phyloP scores from a whole-genome alignment of 2,888 invertebrate genomes.

The Eristalis intricaria region DNA sequence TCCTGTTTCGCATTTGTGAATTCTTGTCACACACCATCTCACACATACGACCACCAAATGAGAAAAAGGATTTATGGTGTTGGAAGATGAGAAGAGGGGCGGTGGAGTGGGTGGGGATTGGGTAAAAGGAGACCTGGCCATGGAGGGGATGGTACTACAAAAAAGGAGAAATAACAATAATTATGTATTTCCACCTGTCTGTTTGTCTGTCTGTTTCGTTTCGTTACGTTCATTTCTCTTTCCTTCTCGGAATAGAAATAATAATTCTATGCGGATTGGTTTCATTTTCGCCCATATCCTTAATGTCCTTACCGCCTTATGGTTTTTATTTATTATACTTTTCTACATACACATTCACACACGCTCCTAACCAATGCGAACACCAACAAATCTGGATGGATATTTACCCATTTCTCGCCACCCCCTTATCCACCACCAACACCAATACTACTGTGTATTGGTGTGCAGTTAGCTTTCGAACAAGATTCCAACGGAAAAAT shows the following conservation, averaged over 20 bases:
- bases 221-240: slow-evolving; percentile 48
- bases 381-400: background rate
- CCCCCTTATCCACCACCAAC: background rate
- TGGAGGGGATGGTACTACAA: slow-evolving; percentile 47
- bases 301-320: slow-evolving; percentile 69
- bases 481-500: slow-evolving; percentile 60
- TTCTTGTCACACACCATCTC: slow-evolving; percentile 69
- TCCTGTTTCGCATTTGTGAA: slow-evolving; percentile 70
- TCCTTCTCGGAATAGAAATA: slow-evolving; percentile 62
- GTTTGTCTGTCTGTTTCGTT: slow-evolving; percentile 57
- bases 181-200: slow-evolving; percentile 70
- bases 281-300: slow-evolving; percentile 70
- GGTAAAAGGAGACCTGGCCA: slow-evolving; percentile 11
- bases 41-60: slow-evolving; percentile 61
- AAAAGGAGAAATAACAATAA: slow-evolving; percentile 67
- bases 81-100: background rate
- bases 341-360: slow-evolving; percentile 28
- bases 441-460: background rate
- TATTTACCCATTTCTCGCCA: background rate
- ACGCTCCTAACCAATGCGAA: background rate
- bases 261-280: slow-evolving; percentile 71
- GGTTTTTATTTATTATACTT: slow-evolving; percentile 68
- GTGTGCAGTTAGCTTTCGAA: slow-evolving; percentile 65
- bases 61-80: slow-evolving; percentile 57
- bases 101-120: background rate